Conservation (phyloP, 2,888 invertebrate species). For the Syrista parreyssii region DNA sequence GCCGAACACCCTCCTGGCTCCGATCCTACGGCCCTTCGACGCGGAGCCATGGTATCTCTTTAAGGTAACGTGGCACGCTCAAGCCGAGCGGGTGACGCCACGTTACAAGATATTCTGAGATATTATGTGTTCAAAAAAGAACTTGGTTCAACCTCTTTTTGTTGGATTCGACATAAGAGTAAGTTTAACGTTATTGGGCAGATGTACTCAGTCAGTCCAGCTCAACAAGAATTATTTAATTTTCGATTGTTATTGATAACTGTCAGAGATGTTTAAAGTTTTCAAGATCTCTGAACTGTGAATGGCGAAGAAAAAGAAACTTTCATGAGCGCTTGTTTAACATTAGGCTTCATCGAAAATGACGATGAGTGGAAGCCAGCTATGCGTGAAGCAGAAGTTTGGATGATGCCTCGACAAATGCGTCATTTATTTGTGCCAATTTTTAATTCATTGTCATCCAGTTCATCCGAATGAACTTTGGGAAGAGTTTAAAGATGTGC, state of each 20-base stretch:
- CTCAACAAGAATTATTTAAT: slow-evolving; percentile 43
- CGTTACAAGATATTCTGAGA: slow-evolving; percentile 24
- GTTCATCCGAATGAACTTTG: slow-evolving; percentile 37
- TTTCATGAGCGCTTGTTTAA: slow-evolving; percentile 44
- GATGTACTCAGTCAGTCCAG: slow-evolving; percentile 42
- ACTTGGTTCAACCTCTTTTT: slow-evolving; percentile 14
- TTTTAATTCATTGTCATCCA: slow-evolving; percentile 36
- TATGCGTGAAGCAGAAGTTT: slow-evolving; percentile 23
- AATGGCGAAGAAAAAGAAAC: slow-evolving; percentile 40
- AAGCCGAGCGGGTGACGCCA: too few relatives aligned
- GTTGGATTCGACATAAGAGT: slow-evolving; percentile 24
- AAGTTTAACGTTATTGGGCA: slow-evolving; percentile 36
- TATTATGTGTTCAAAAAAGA: slow-evolving; percentile 26
- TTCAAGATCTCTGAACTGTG: slow-evolving; percentile 43
- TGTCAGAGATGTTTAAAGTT: slow-evolving; percentile 45
- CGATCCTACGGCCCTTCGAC: too few relatives aligned
- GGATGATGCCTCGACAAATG: slow-evolving; percentile 37
- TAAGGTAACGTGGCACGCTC: too few relatives aligned
- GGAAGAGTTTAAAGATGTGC: slow-evolving; percentile 31
- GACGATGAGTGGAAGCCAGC: slow-evolving; percentile 29
- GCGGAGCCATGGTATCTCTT: too few relatives aligned
- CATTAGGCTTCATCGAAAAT: slow-evolving; percentile 48
- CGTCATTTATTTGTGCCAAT: slow-evolving; percentile 50
- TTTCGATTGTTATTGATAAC: slow-evolving; percentile 45
- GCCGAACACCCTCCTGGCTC: too few relatives aligned